Base-by-base conservation (phyloP, 2,797 vertebrate species). In the Chelon auratus region DNA sequence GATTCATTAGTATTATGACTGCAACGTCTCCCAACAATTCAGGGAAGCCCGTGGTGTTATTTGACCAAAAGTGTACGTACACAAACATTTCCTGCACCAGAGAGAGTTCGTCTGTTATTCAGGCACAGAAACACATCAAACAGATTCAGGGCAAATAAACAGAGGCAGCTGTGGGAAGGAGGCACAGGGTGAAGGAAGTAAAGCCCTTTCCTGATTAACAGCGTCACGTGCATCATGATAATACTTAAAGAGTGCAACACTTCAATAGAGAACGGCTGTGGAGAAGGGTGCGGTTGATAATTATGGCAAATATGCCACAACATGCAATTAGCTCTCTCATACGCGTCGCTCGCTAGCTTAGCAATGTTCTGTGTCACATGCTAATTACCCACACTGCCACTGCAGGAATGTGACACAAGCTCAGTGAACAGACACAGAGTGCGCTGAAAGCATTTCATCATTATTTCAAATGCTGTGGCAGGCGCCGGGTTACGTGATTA, bases 171-270 rank as follows among this genome's bases (percentile, higher is more conserved):
- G 82, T 81, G 72, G 80, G 81, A 76, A 57, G 75, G 64, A 58
- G 73, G 45, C 72, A 42, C 62, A 52, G 65, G 47, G 64, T 42
- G 68, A 77, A 83, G 83, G 84, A 85, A 87, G 86, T 65, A 60
- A 83, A 89, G 75, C 80, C 83, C 68, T 62, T 88, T 85, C 65
- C 84, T 88, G 90, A 93, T 91, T 83, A 92, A 91, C 77, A 81
- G 80, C 73, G 87, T 89, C 84, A 83, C 78, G 72, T 85, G 85
- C 71, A 58, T 78, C 53, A 78, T 82, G 79, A 84, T 85, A 91
- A 91, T 79, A 83, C 87, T 85, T 78, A 81, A 83, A 81, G 63
- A 81, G 79, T 77, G 68, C 66, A 86, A 91, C 90, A 81, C 89
- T 90, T 92, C 76, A 91, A 87, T 73, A 51, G 67, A 65, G 62